Evolutionary conservation across 2,113 vertebrate genomes (phyloP), one percentile per base, ranked within the genome.

Genomic region (Ellobius talpinus): DNA sequence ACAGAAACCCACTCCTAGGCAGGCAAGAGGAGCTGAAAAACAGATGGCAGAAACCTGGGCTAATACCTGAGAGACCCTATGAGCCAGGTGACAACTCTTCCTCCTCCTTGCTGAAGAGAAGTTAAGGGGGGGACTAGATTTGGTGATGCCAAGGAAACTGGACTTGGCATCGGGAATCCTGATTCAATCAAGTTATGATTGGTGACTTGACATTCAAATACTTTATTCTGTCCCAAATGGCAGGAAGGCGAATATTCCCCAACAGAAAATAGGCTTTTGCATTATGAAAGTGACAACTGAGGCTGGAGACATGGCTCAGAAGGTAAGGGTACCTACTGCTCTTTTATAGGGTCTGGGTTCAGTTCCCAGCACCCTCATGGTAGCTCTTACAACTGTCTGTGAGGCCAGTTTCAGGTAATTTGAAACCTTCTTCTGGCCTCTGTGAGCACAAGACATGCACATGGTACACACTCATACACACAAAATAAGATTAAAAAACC

Each of bases 141-240:
- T n/a, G 17, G 3, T 55, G 42, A 26, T 31, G 77, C 33, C 16
- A 42, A 70, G 52, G 36, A 42, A 78, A 73, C 13, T 63, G 58
- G 14, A 7, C 19, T 19, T n/a, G 65, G 14, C 23, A 29, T 63
- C 39, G 89, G 26, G 31, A 29, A 10, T 45, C 65, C 50, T 21
- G 70, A 31, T 58, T 73, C 93, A 90, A 88, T 42, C 8, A 73
- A 96, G 47, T 87, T 55, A 90, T 79, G 55, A 79, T 91, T 52
- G 21, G 19, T 50, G 65, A 47, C 79, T 79, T 89, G 85, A 74
- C 24, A 8, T 42, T 19, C 13, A 36, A 66, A 45, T 26, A 23
- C 16, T 39, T 79, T 74, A 55, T 63, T 91, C 85, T 79, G 42
- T 14, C 9, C 45, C 72, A 19, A 24, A 63, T 45, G 55, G 52